Base-by-base conservation (phyloP, 2,113 vertebrate genomes). In the Anolis sagrei region DNA sequence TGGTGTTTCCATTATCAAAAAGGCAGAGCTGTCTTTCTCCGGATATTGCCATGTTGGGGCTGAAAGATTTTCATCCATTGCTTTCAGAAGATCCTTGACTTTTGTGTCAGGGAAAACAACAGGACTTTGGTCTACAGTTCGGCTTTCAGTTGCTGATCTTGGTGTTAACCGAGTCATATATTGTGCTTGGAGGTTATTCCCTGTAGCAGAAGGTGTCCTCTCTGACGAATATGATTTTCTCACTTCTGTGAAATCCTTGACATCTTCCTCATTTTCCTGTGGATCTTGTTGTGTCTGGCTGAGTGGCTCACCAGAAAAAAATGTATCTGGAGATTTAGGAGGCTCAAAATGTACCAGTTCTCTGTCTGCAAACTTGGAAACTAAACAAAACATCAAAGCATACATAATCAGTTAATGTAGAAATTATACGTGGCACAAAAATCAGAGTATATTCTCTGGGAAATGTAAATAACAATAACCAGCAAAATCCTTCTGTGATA, bases 301-400 rank as follows among this genome's bases (percentile, higher is more conserved):
- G 89, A 88, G 94, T 49, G 94, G 89, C 29, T 96, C 93, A 80
- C 82, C 73, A 4, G 84, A 85, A 0, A 0, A 87, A 78, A 77
- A 82, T 89, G 62, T 92, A 34, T 85, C 90, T 77, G 95, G 90
- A 84, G 88, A 95, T 89, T 96, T 96, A 51, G 95, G 96, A 69
- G 93, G 95, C 23, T 93, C 93, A 61, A 88, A 89, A 70, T 87
- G 88, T 81, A 97, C 89, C 8, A 96, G 86, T 62, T 96, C 93
- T 90, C 91, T 93, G 54, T 95, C 95, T 87, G 95, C 90, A 86
- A 97, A 97, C 25, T 94, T 94, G 36, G 97, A 96, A 79, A 96
- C 97, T 97, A 87, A 83, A 95, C 82, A 73, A 39, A 88, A 93
- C 58, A 80, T 7, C 54, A 82, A 16, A 85, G 87, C 25, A 89